Conservation (phyloP, 2,113 vertebrate genomes). For the Neodon shergylaensis region DNA sequence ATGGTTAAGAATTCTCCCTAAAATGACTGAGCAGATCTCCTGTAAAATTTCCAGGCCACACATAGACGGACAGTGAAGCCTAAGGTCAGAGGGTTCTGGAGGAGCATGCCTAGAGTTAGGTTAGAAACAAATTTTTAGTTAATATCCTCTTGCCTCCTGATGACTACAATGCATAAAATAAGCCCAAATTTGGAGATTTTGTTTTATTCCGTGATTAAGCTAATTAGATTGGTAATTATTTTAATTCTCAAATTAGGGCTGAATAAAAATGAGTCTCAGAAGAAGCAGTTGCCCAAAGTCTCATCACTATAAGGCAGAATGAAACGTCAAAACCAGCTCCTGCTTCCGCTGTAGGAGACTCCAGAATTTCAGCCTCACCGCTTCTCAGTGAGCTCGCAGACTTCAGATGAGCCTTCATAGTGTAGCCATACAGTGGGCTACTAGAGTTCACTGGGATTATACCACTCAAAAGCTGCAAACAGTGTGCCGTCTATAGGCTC, state of each 20-base stretch:
- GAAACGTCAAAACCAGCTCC: not conserved
- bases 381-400: not conserved
- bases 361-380: not conserved
- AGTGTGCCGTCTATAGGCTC: not conserved
- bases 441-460: not conserved
- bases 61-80: no score
- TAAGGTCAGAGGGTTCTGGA: not conserved
- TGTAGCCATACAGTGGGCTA: fast-evolving
- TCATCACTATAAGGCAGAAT: not conserved
- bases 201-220: not conserved
- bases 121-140: not conserved
- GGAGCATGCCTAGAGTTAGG: not conserved
- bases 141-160: not conserved
- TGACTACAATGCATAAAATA: not conserved
- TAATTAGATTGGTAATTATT: not conserved
- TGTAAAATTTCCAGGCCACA: not conserved
- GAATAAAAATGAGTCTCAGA: not conserved
- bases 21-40: not conserved
- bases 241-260: not conserved
- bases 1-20: not conserved
- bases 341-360: not conserved
- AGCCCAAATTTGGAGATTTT: not conserved
- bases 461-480: not conserved
- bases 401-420: not conserved
- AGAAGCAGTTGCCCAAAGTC: not conserved